These are phyloP conservation scores for Brenthis daphne DNA, from an alignment of 2,888 invertebrate species.

Conservation along the genomic window DNA sequence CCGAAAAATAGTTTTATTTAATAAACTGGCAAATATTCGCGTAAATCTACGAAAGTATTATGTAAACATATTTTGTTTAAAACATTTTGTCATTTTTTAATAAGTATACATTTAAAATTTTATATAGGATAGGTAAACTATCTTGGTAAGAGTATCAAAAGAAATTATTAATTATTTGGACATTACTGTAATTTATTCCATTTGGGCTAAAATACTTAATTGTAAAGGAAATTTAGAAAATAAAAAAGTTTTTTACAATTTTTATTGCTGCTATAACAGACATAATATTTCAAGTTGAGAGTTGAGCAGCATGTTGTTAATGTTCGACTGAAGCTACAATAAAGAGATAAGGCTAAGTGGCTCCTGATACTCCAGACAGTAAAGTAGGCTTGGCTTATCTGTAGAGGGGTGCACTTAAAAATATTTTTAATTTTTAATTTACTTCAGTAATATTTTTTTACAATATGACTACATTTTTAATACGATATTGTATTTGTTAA, in stretches of 20 bases:
- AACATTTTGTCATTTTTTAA: too few species aligned
- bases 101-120: too few species aligned
- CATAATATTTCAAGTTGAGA: slow-evolving; percentile 36
- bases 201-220: not conserved
- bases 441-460: not conserved
- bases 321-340: slow-evolving; percentile 57
- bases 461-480: not conserved
- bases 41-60: too few species aligned
- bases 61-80: too few species aligned
- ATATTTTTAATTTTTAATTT: slow-evolving; percentile 31
- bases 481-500: not conserved
- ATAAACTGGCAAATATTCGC: too few species aligned
- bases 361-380: slow-evolving; percentile 61
- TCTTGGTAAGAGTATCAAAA: too few species aligned
- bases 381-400: slow-evolving; percentile 72
- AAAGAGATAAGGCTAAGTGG: slow-evolving; percentile 65
- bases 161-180: too few species aligned
- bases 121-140: too few species aligned
- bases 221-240: not conserved
- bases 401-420: slow-evolving; percentile 49
- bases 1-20: too few species aligned
- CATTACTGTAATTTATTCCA: too few species aligned
- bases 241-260: slow-evolving; percentile 1
- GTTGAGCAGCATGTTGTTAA: slow-evolving; percentile 66
- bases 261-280: slow-evolving; percentile 7